Base-by-base conservation (phyloP, 2,888 invertebrate species). In the Rutpela maculata region DNA sequence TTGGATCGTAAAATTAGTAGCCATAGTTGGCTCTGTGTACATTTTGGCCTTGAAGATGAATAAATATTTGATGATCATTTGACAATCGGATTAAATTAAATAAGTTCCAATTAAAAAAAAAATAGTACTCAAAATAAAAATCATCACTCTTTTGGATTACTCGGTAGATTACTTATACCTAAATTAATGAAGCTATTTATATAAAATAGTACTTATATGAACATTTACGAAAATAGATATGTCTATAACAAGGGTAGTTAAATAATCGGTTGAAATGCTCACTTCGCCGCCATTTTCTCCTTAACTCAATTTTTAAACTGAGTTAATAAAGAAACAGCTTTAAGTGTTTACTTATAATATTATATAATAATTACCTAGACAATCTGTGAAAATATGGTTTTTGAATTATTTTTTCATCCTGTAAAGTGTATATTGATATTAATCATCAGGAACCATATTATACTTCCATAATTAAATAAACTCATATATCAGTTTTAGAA, bases 161-260 rank as follows among this genome's bases (percentile, higher is more conserved):
- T 69, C 69, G 72, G 77, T 80, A 77, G 76, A 55, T 63, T 80
- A 75, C 75, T 75, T 70, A 72, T 55, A 56, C 60, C 76, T 75
- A 74, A 80, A 82, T 77, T 77, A 81, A 74, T 73, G 77, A 66
- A 67, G 56, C 50, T 78, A 74, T 57, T 65, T 71, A 56, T 78
- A 78, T 69, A 80, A 78, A 76, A 78, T 63, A 79, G 38, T 71
- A 71, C 38, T 55, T 15, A 62, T 66, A 56, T 75, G 78, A 77
- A 78, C 67, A 78, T 80, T 81, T 80, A 77, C 56, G 81, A 81
- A 83, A 75, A 75, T 75, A 75, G 75, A 75, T 75, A 75, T 73
- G 75, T 62, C 57, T 77, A 63, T 72, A 72, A 72, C 35, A 72
- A 72, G 38, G 43, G 18, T 62, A 60, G 63, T 26, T 72, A 72